Evolutionary conservation across 2,888 invertebrate genomes (phyloP).

Genomic region (Torymus aiolomorphi): DNA sequence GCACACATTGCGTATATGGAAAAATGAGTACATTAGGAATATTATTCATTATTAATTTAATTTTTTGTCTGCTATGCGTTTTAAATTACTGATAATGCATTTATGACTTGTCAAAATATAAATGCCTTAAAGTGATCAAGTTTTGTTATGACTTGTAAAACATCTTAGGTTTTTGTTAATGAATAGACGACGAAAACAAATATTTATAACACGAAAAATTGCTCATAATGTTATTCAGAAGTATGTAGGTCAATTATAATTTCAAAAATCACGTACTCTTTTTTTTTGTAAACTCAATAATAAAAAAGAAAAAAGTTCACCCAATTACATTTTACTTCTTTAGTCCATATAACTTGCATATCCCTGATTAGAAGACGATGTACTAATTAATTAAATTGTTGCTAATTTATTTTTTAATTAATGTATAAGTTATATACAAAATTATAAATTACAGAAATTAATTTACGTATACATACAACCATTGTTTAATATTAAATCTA

Average conservation of each 20-base stretch:
- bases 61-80: not conserved
- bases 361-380: constrained; percentile 22
- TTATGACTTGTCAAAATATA: no score
- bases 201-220: no score
- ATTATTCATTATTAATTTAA: not conserved
- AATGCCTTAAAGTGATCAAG: no score
- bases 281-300: constrained; percentile 1
- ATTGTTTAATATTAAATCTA: constrained; percentile 18
- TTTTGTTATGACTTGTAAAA: no score
- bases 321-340: constrained; percentile 12
- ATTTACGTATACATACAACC: no score
- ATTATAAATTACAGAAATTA: no score
- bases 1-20: not conserved
- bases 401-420: not conserved
- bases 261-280: not conserved
- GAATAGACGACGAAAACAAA: no score
- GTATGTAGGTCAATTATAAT: no score
- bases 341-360: constrained; percentile 16
- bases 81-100: no score
- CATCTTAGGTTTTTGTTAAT: no score
- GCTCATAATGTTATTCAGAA: no score
- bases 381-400: not conserved
- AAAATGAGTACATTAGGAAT: not conserved
- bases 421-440: no score
- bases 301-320: constrained; percentile 30